A percentile compares a stretch with the other conserved stretches of the same genome.
Conservation (phyloP, 1,140 invertebrate genomes). For the Diorhabda carinulata region DNA sequence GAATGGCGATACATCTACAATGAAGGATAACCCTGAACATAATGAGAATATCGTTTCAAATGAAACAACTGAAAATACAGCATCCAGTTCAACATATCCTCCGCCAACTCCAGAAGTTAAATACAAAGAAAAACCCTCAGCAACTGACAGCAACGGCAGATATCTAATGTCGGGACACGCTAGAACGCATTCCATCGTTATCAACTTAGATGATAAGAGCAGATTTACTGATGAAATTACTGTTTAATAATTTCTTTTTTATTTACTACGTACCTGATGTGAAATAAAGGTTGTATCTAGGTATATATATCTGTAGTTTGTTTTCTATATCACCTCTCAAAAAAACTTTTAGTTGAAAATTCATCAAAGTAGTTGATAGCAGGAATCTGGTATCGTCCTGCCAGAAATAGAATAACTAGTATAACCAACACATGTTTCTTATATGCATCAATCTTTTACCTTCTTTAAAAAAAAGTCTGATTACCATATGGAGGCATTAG, state of each 20-base stretch:
- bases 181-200: conserved; percentile 67
- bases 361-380: no score
- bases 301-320: not conserved
- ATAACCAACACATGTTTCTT: no score
- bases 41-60: conserved; percentile 36
- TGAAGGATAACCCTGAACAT: not conserved
- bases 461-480: no score
- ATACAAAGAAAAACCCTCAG: conserved; percentile 33
- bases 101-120: conserved; percentile 35
- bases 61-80: conserved; percentile 29
- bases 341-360: no score
- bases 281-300: conserved; percentile 31
- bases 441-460: no score
- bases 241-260: conserved; percentile 53
- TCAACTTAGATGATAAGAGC: conserved; percentile 74
- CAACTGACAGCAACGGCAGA: conserved; percentile 38
- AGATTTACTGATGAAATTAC: conserved; percentile 77
- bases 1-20: conserved; percentile 6
- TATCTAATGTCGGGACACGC: conserved; percentile 61
- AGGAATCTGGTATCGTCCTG: no score
- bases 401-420: no score
- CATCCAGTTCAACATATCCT: conserved; percentile 28
- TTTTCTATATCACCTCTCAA: no score
- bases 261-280: conserved; percentile 29
- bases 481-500: no score